phyloP scores from a whole-genome alignment of 2,888 invertebrate genomes.

The Tetanocera ferruginea region DNA sequence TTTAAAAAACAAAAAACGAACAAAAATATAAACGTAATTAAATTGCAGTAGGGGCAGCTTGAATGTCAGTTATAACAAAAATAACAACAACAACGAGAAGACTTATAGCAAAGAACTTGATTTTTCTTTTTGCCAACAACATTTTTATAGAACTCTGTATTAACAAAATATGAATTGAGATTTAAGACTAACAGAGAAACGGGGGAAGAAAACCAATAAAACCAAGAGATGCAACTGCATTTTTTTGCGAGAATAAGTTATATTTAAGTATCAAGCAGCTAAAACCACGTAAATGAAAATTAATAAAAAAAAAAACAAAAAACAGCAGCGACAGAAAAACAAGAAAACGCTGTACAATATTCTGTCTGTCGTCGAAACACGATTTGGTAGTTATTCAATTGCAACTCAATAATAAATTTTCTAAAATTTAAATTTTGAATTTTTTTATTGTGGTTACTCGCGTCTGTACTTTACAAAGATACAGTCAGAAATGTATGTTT shows the following conservation, averaged over 20 bases:
- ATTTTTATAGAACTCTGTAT: neutral
- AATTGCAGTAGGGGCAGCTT: constrained; percentile 22
- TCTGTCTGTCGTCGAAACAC: neutral
- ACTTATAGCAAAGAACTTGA: constrained; percentile 26
- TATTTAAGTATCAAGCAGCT: neutral
- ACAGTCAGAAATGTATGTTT: neutral
- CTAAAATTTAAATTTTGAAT: neutral
- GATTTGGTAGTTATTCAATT: constrained; percentile 2
- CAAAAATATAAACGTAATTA: constrained; percentile 26
- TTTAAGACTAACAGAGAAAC: neutral
- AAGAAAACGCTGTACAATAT: no score
- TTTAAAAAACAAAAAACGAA: constrained; percentile 49
- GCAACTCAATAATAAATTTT: neutral
- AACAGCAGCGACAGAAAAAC: neutral
- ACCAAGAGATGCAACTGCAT: neutral
- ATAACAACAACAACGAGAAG: neutral
- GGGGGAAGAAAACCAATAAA: neutral
- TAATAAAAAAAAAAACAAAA: neutral
- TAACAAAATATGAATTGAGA: neutral
- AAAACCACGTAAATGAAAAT: neutral
- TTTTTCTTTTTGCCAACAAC: constrained; percentile 3
- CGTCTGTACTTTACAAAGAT: neutral
- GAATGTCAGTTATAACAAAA: constrained; percentile 1
- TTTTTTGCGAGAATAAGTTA: neutral
- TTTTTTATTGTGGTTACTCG: neutral